Evolutionary conservation across 2,888 invertebrate species (phyloP), one percentile per base, ranked within the genome.

Genomic region (Campoplex nolae): DNA sequence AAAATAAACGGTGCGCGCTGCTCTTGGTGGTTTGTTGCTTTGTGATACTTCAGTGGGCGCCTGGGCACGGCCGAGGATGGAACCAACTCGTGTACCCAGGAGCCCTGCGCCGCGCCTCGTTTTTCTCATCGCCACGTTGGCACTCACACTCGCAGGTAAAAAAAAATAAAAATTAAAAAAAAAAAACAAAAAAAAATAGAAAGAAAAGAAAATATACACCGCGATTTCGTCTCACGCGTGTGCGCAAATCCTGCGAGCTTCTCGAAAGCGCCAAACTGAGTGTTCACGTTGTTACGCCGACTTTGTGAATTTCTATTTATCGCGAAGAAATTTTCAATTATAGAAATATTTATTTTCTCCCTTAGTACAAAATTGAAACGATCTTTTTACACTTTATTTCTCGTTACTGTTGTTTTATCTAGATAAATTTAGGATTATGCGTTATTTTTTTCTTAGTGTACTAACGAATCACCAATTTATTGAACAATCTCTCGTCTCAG

Each of bases 101-200:
- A 91, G 92, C 88, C 93, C 93, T 84, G 93, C 91, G 88, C 94
- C 94, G 71, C 93, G 94, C 88, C 92, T 94, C 71, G 88, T 95
- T 87, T 95, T 95, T 85, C 93, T 95, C 76, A 91, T 94, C 65
- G 93, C 93, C 85, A 95, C 95, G 82, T 91, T 93, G 85, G 88
- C 91, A 23, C 92, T 93, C 74, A 93, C 93, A 68, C 90, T 92
- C 70, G 93, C 93, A 92, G 93, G 93, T 93, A 92, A 92, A 88
- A 51, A 73, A 42, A 75, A 62, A 71, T 11, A n/a, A 62, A 77
- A 45, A 28, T 9, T 35, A n/a, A 9, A n/a, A 68, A 16, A 35
- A 23, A 23, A 23, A 23, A 23, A 23, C 23, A 23, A 23, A 23
- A 23, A 23, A 83, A 1, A 28, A 48, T 9, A 68, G 28, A 71